Conservation (phyloP, 2,888 invertebrate genomes). For the Monoplex corrugatus region DNA sequence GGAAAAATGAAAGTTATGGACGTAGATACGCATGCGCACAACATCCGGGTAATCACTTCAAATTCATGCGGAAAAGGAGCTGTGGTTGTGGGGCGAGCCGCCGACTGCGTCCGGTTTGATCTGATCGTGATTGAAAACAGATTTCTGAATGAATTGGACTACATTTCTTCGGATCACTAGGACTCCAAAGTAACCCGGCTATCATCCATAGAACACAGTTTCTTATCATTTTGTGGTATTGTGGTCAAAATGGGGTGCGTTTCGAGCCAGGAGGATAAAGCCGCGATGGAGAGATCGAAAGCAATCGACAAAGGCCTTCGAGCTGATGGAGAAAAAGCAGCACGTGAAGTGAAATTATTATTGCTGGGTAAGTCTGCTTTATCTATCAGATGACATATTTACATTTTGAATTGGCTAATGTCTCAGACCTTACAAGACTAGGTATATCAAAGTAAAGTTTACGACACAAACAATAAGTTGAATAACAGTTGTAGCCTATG, state of each 20-base stretch:
- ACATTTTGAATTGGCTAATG: too few species aligned
- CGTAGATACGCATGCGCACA: conserved; percentile 51
- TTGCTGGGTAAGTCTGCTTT: conserved; percentile 90
- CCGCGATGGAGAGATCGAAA: conserved; percentile 86
- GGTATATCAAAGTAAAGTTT: too few species aligned
- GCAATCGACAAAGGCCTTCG: conserved; percentile 92
- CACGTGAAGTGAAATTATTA: conserved; percentile 93
- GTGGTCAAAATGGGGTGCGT: conserved; percentile 79
- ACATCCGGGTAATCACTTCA: conserved; percentile 57
- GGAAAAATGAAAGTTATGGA: not conserved
- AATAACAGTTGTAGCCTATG: too few species aligned
- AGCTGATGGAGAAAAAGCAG: conserved; percentile 92
- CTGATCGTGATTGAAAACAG: not conserved
- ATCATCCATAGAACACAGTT: not conserved
- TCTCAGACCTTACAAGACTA: too few species aligned
- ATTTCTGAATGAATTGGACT: conserved; percentile 42
- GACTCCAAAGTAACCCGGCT: conserved; percentile 29
- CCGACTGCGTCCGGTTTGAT: not conserved
- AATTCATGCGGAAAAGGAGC: conserved; percentile 53
- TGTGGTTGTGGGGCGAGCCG: conserved; percentile 32
- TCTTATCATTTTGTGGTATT: conserved; percentile 29
- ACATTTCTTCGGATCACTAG: conserved; percentile 27
- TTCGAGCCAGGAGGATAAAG: conserved; percentile 79
- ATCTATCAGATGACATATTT: too few species aligned
- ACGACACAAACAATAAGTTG: too few species aligned